Evolutionary conservation across 2,113 vertebrate genomes (phyloP), one percentile per base, ranked within the genome.

Genomic region (Nannospalax galili): DNA sequence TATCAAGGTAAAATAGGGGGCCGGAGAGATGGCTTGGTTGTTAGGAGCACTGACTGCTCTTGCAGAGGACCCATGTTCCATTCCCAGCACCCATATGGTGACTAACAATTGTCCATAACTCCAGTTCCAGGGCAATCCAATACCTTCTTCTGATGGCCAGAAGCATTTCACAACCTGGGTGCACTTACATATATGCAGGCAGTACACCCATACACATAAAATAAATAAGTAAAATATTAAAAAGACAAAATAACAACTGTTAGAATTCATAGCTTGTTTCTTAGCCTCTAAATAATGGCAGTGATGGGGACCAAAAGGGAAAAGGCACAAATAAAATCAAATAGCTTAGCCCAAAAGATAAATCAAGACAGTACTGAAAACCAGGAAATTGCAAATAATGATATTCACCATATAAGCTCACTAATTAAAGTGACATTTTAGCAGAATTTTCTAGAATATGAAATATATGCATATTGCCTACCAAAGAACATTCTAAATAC

Each of bases 1-100:
- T 92, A 69, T 24, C 35, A 93, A 84, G 60, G 15, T 87, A 86
- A 95, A 85, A 52, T 93, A 85, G 78, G n/a, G n/a, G n/a, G n/a
- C n/a, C n/a, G n/a, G n/a, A n/a, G n/a, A n/a, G n/a, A n/a, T n/a
- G n/a, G n/a, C n/a, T n/a, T n/a, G n/a, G n/a, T n/a, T n/a, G n/a
- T n/a, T n/a, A n/a, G n/a, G n/a, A n/a, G n/a, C n/a, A n/a, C n/a
- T n/a, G n/a, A n/a, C n/a, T n/a, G n/a, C n/a, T n/a, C n/a, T n/a
- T n/a, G n/a, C n/a, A n/a, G n/a, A n/a, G n/a, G n/a, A n/a, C n/a
- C n/a, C n/a, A n/a, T n/a, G n/a, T n/a, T n/a, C n/a, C n/a, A n/a
- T n/a, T n/a, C n/a, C n/a, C n/a, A n/a, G n/a, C n/a, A n/a, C n/a
- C n/a, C n/a, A n/a, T n/a, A n/a, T n/a, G n/a, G n/a, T n/a, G n/a